Evolutionary conservation across 2,113 vertebrate genomes (phyloP).

Genomic region (Tachuris rubrigastra): DNA sequence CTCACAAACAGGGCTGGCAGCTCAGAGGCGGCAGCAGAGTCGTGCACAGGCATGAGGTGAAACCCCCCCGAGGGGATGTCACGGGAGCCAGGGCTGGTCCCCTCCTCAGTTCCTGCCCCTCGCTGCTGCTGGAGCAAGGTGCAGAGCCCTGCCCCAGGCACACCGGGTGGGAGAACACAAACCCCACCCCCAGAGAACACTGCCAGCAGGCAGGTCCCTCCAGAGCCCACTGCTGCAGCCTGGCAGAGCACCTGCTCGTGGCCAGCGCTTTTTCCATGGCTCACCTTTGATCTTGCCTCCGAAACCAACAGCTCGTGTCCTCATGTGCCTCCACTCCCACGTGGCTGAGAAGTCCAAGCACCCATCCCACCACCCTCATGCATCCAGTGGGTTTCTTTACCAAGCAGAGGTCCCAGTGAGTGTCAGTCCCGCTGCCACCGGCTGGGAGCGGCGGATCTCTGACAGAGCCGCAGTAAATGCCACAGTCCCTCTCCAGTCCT

Average conservation of each 20-base stretch:
- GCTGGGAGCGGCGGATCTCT: background rate
- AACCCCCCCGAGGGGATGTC: background rate
- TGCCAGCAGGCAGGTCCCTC: background rate
- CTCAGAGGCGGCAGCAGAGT: background rate
- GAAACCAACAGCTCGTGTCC: background rate
- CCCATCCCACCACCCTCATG: background rate
- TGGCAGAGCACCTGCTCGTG: rapidly evolving
- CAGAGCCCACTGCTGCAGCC: background rate
- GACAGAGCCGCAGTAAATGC: background rate
- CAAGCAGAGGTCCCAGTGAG: background rate
- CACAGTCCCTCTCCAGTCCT: background rate
- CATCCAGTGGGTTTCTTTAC: background rate
- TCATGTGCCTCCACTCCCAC: background rate
- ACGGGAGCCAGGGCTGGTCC: background rate
- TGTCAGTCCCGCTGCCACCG: rapidly evolving
- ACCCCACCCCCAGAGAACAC: background rate
- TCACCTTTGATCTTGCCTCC: background rate
- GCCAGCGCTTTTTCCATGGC: background rate
- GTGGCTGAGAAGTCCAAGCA: background rate
- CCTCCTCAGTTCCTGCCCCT: background rate
- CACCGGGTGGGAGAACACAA: rapidly evolving
- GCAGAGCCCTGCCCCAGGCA: rapidly evolving
- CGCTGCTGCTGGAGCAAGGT: rapidly evolving
- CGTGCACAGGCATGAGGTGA: rapidly evolving
- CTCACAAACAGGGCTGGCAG: background rate